phyloP scores from a whole-genome alignment of 2,797 vertebrate genomes.

The Poecilia wingei region DNA sequence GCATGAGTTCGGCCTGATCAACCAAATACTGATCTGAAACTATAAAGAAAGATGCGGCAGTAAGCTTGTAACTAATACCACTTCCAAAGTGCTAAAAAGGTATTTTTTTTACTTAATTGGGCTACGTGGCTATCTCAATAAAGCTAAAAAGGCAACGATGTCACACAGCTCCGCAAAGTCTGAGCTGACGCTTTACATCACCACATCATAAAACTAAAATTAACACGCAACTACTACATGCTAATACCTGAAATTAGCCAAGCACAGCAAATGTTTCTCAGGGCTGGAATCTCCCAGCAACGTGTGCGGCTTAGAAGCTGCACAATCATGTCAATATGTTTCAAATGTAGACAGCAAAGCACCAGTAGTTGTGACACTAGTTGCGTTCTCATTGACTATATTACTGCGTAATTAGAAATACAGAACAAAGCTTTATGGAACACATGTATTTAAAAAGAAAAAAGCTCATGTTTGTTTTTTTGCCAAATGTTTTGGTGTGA shows the following conservation, averaged over 20 bases:
- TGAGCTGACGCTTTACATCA: background rate
- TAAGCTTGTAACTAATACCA: background rate
- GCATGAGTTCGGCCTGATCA: constrained; percentile 17
- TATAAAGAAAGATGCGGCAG: background rate
- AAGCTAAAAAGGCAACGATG: background rate
- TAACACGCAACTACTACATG: background rate
- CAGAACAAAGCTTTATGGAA: no score
- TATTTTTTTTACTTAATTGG: background rate
- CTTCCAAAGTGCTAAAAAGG: background rate
- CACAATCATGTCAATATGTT: constrained; percentile 12
- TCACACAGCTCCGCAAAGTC: background rate
- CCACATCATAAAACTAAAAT: no score
- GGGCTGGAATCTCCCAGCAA: constrained; percentile 6
- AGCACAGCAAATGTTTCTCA: background rate
- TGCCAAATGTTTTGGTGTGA: no score
- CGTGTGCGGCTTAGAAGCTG: constrained; percentile 6
- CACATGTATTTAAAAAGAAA: no score
- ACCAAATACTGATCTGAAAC: constrained; percentile 36
- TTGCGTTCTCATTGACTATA: no score
- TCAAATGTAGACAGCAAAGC: constrained; percentile 40
- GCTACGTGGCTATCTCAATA: background rate
- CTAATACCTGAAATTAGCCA: background rate
- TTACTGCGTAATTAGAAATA: no score
- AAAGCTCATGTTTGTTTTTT: no score
- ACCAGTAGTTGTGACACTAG: background rate